Evolutionary conservation across 2,888 invertebrate species (phyloP), one percentile per base, ranked within the genome.

Genomic region (Sesia apiformis): DNA sequence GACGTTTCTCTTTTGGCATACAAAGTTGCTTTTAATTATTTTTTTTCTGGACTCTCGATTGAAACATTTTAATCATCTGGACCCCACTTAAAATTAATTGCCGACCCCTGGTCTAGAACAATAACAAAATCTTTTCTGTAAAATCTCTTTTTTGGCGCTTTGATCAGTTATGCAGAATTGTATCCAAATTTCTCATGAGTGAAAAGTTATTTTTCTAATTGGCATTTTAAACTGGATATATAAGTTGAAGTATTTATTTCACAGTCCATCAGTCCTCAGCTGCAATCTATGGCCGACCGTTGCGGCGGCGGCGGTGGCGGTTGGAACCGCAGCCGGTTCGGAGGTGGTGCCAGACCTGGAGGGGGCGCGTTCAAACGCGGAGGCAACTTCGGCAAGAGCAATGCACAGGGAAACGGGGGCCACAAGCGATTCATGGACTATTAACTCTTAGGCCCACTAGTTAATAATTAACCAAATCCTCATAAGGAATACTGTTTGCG

Each of bases 211-310:
- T 23, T 23, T 23, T 23, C 23, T 23, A 23, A 23, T 23, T 23
- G 23, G 23, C 23, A 23, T 23, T 23, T 23, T 23, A 23, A 23
- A 2, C 23, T 23, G 23, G 23, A 1, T 23, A 2, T 23, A 23
- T 23, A 23, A 43, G 40, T 42, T 57, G 51, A 49, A 54, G 52
- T 49, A 23, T 60, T 61, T 59, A 55, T 57, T 62, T 72, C 69
- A 72, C 91, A 92, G 94, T 93, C 93, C 62, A 92, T 98, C 56
- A 96, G 95, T 76, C 97, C 97, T 52, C 95, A 96, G 76, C 90
- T 98, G 51, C 91, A 93, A 68, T 95, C 96, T 66, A 91, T 97
- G 90, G 94, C 95, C 4, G 92, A 91, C 63, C 91, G 93, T 49
- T 92, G 91, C 58, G 92, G 91, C 53, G 93, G 93, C 49, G 92